A percentile compares a stretch with the other conserved stretches of the same genome.
Evolutionary conservation across 2,113 vertebrate species (phyloP).

Genomic region (Microcebus ravelobensis): DNA sequence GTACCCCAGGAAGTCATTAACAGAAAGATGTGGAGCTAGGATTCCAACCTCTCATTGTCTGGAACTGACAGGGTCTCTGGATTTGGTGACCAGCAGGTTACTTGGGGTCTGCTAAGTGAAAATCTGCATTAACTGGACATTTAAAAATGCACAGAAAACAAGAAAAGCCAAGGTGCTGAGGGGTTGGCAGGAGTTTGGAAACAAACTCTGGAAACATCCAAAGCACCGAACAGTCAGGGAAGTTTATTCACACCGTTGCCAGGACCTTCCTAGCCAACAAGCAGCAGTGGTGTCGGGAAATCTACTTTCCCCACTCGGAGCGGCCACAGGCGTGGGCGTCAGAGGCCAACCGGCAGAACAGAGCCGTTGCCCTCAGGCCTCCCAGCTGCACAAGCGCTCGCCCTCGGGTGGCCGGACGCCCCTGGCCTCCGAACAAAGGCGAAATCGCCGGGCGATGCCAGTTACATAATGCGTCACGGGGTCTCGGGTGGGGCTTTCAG

Average conservation of each 20-base stretch:
- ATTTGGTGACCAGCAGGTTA: not conserved
- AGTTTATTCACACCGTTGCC: not conserved
- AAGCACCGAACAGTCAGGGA: not conserved
- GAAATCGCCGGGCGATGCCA: not conserved
- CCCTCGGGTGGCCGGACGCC: not conserved
- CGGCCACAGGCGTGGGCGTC: fast-evolving
- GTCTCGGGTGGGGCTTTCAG: not conserved
- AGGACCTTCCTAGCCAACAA: not conserved
- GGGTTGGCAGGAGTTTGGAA: not conserved
- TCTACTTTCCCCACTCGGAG: not conserved
- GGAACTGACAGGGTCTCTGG: not conserved
- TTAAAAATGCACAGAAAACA: not conserved
- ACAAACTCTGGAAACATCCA: not conserved
- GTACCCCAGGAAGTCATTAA: not conserved
- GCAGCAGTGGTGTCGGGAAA: fast-evolving
- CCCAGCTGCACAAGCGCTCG: not conserved
- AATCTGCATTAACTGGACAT: not conserved
- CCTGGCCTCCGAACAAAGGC: not conserved
- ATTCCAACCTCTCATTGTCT: not conserved
- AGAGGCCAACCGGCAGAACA: not conserved
- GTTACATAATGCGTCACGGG: constrained; percentile 56
- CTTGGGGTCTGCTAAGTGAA: not conserved
- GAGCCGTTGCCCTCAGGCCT: not conserved
- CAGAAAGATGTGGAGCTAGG: not conserved
- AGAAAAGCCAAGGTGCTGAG: not conserved